Evolutionary conservation across 1,140 invertebrate species (phyloP).

Genomic region (Caenorhabditis latens): DNA sequence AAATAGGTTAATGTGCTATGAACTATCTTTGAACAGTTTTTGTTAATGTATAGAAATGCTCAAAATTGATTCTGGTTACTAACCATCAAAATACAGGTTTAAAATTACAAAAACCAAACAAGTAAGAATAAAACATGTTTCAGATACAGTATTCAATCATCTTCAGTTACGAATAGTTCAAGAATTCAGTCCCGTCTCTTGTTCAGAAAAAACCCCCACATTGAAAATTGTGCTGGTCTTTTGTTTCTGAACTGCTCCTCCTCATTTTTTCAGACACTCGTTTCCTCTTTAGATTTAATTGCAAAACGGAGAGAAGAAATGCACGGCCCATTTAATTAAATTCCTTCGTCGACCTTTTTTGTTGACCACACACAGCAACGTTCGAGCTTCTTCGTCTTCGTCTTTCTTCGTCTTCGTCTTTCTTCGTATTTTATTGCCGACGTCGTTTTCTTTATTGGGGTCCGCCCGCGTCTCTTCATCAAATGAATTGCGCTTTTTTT

Average conservation of each 20-base stretch:
- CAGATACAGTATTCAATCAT: no score
- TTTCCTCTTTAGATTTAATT: constrained; percentile 16
- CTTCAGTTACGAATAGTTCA: no score
- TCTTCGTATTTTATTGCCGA: background rate
- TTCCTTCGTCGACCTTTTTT: constrained; percentile 26
- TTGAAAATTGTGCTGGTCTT: background rate
- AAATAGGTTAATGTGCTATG: no score
- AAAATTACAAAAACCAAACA: no score
- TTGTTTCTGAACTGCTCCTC: background rate
- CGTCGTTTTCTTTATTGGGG: background rate
- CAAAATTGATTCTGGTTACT: no score
- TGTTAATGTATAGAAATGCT: no score
- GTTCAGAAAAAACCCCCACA: no score
- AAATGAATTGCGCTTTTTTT: constrained; percentile 45
- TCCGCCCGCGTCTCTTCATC: constrained; percentile 15
- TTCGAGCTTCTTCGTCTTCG: background rate
- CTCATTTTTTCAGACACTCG: background rate
- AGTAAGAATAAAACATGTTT: no score
- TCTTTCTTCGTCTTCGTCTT: background rate
- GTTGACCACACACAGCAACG: constrained; percentile 42
- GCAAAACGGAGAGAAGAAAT: background rate
- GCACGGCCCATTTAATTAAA: constrained; percentile 47
- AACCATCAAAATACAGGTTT: no score
- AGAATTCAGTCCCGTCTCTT: no score
- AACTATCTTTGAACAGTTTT: no score